These are phyloP conservation scores for Drosophila leontia DNA, from an alignment of 1,140 invertebrate species.

Conservation along the genomic window DNA sequence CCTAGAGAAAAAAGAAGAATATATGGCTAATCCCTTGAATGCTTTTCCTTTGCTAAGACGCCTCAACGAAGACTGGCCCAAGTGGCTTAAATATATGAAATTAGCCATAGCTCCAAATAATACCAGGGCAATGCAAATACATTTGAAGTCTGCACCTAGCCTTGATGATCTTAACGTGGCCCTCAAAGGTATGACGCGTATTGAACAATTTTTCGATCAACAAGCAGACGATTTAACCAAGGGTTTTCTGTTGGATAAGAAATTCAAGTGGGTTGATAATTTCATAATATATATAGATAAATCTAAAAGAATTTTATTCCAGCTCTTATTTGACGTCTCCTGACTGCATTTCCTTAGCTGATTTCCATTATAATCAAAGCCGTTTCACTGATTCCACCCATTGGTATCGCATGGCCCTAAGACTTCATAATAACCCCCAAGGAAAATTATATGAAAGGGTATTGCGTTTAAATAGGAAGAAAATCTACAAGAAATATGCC, in stretches of 20 bases:
- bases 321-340: constrained; percentile 33
- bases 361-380: constrained; percentile 30
- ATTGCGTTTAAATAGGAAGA: constrained; percentile 30
- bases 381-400: constrained; percentile 30
- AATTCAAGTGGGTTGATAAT: constrained; percentile 36
- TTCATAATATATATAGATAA: not conserved
- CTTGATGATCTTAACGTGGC: constrained; percentile 29
- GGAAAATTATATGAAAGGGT: constrained; percentile 32
- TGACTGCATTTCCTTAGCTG: constrained; percentile 41
- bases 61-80: constrained; percentile 59
- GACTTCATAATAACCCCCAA: constrained; percentile 24
- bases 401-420: constrained; percentile 53
- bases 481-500: constrained; percentile 42
- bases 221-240: constrained; percentile 53
- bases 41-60: constrained; percentile 40
- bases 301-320: not conserved
- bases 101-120: not conserved
- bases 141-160: constrained; percentile 1
- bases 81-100: constrained; percentile 47
- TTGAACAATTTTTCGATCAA: constrained; percentile 47
- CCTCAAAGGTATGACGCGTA: constrained; percentile 39
- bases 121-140: constrained; percentile 17
- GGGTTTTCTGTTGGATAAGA: constrained; percentile 29
- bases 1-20: constrained; percentile 22
- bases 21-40: constrained; percentile 54